These are phyloP conservation scores for Bombus breviceps DNA, from an alignment of 1,140 invertebrate species.

Conservation along the genomic window DNA sequence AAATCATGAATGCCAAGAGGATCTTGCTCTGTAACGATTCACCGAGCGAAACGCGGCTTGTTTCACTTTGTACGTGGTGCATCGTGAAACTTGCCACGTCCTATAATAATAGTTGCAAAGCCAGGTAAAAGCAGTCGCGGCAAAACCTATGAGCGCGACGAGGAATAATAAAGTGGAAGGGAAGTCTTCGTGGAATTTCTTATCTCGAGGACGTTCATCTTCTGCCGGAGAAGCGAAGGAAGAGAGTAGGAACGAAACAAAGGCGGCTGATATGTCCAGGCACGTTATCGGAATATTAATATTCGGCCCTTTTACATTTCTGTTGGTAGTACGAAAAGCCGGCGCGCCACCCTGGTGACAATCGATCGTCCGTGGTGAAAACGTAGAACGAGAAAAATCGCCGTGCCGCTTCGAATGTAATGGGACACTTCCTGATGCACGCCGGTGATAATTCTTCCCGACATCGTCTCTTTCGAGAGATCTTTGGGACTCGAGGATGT, in stretches of 20 bases:
- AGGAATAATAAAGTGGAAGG: constrained; percentile 51
- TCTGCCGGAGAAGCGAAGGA: background rate
- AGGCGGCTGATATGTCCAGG: constrained; percentile 39
- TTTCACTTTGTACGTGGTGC: constrained; percentile 25
- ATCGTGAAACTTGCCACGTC: constrained; percentile 43
- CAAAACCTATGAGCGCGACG: constrained; percentile 1
- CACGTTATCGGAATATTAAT: constrained; percentile 62
- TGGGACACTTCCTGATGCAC: constrained; percentile 35
- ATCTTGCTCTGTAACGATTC: background rate
- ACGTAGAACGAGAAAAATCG: constrained; percentile 44
- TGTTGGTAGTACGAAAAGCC: background rate
- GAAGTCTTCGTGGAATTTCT: constrained; percentile 41
- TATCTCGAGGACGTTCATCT: constrained; percentile 57
- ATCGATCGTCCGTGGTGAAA: constrained; percentile 37
- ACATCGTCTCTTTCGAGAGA: constrained; percentile 2
- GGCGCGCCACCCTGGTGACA: constrained; percentile 25
- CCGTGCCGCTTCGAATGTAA: constrained; percentile 25
- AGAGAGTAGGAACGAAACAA: background rate
- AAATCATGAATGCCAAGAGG: background rate
- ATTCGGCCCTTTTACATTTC: background rate
- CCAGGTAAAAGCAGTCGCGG: background rate
- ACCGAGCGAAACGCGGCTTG: background rate
- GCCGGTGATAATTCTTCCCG: constrained; percentile 41
- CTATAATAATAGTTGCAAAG: constrained; percentile 42
- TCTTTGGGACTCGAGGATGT: background rate